These are phyloP conservation scores for Lepilemur septentrionalis DNA, from an alignment of 2,797 vertebrate genomes.

Conservation along the genomic window DNA sequence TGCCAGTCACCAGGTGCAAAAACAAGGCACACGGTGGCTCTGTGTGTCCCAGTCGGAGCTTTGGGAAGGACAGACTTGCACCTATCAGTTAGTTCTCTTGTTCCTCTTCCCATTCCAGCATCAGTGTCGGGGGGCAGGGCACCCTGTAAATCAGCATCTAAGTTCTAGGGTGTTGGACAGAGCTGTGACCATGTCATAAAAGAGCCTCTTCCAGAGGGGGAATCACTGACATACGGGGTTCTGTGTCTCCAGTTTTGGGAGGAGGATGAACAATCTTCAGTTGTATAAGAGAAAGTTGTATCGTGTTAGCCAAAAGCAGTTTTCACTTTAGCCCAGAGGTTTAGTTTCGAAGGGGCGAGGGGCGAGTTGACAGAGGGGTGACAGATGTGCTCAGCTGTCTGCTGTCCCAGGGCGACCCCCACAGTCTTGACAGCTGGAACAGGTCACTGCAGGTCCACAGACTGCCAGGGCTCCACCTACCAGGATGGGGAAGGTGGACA, in stretches of 20 bases:
- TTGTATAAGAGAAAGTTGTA: fast-evolving
- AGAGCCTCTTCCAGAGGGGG: not conserved
- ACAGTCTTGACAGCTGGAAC: not conserved
- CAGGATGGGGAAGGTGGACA: not conserved
- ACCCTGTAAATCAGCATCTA: not conserved
- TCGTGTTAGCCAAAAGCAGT: fast-evolving
- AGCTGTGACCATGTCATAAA: fast-evolving
- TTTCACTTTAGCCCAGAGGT: not conserved
- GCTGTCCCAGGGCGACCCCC: too few species aligned
- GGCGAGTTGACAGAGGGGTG: not conserved
- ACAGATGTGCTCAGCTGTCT: fast-evolving
- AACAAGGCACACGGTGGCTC: too few species aligned
- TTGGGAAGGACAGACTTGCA: too few species aligned
- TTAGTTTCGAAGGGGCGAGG: fast-evolving
- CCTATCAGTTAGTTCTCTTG: not conserved
- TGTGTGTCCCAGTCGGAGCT: fast-evolving
- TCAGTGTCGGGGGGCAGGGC: not conserved
- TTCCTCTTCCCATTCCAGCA: not conserved
- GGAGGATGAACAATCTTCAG: not conserved
- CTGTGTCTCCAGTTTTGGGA: too few species aligned
- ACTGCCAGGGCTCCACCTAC: not conserved
- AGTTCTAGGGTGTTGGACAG: too few species aligned
- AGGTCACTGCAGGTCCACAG: fast-evolving
- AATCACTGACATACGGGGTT: fast-evolving
- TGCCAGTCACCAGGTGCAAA: too few species aligned